A percentile compares a stretch with the other conserved stretches of the same genome.
Conservation (phyloP, 2,797 vertebrate genomes). For the Microhierax caerulescens region DNA sequence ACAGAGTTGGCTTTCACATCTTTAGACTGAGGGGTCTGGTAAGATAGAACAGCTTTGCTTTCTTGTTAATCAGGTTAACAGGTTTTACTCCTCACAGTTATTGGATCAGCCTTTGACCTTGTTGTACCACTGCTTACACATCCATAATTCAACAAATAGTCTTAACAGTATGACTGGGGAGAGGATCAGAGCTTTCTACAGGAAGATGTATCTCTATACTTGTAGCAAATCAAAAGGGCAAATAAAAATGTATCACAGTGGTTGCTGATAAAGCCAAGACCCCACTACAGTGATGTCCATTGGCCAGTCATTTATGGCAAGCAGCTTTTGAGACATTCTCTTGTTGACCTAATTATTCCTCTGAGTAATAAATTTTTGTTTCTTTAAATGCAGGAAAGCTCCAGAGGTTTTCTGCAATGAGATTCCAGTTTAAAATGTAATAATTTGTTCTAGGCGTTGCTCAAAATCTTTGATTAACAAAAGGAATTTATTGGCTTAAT, state of each 20-base stretch:
- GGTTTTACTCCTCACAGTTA: slow-evolving; percentile 30
- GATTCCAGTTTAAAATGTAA: neutral
- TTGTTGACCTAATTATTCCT: neutral
- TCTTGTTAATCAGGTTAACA: slow-evolving; percentile 53
- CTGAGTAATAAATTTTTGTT: neutral
- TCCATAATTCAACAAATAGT: neutral
- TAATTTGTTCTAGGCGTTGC: neutral
- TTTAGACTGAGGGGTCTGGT: neutral
- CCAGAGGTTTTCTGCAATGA: neutral
- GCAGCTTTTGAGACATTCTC: neutral
- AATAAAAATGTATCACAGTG: neutral
- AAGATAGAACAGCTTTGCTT: slow-evolving; percentile 3
- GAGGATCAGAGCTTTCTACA: neutral
- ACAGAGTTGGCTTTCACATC: neutral
- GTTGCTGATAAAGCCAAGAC: neutral
- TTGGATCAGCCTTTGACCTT: slow-evolving; percentile 47
- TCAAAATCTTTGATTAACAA: neutral
- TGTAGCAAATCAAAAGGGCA: neutral
- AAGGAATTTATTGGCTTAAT: neutral
- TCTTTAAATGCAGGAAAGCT: neutral
- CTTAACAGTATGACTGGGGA: neutral
- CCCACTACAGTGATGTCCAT: neutral
- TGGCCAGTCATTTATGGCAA: neutral
- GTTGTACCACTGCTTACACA: neutral
- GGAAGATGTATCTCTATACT: neutral